Conservation (phyloP, 2,797 vertebrate genomes). For the Acipenser oxyrinchus region DNA sequence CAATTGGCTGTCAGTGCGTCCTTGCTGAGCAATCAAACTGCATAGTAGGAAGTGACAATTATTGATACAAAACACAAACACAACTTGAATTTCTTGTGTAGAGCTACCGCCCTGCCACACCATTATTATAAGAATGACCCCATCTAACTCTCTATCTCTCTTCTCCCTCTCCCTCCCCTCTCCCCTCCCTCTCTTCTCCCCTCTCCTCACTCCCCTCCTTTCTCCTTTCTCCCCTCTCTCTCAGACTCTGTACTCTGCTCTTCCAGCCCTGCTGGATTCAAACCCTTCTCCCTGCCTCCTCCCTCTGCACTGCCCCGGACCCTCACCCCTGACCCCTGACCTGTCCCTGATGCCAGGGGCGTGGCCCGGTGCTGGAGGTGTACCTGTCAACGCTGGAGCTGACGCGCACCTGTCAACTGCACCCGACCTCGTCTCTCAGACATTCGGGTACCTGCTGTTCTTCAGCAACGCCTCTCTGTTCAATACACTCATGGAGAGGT, state of each 20-base stretch:
- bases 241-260: conserved; percentile 80
- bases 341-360: conserved; percentile 66
- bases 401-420: conserved; percentile 74
- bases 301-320: no score
- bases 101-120: no score
- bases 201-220: conserved; percentile 13
- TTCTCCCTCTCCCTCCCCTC: neutral
- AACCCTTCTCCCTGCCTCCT: conserved; percentile 68
- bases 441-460: conserved; percentile 89
- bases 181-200: conserved; percentile 12
- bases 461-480: conserved; percentile 89
- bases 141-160: neutral
- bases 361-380: conserved; percentile 76
- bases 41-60: no score
- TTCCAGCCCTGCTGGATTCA: conserved; percentile 80
- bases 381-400: conserved; percentile 77
- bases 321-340: conserved; percentile 33
- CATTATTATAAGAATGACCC: no score
- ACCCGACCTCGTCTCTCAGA: conserved; percentile 85
- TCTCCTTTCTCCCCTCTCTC: neutral
- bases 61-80: no score
- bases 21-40: no score
- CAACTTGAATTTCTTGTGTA: no score
- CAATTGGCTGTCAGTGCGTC: no score
- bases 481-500: conserved; percentile 90